Percentiles rank a stretch among this genome's conserved stretches.
These are phyloP conservation scores for Mantis religiosa DNA, from an alignment of 2,888 invertebrate genomes.

Conservation along the genomic window DNA sequence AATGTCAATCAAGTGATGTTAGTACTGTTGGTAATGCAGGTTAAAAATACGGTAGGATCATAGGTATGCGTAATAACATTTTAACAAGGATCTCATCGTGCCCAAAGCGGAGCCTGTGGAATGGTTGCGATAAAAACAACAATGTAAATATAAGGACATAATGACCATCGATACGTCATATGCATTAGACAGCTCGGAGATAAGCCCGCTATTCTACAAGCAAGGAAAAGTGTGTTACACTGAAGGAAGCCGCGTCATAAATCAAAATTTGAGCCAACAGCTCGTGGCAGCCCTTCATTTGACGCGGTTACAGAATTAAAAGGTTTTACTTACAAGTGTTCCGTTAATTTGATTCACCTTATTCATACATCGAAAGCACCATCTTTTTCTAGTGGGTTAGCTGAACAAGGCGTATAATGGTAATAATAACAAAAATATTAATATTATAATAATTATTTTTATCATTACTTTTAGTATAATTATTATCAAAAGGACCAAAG, in stretches of 20 bases:
- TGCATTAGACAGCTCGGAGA: conserved; percentile 4
- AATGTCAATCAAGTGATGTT: too few relatives aligned
- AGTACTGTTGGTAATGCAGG: neutral
- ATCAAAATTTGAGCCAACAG: conserved; percentile 7
- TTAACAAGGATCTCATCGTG: neutral
- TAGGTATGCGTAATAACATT: neutral
- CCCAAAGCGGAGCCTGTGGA: neutral
- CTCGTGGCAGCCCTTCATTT: neutral
- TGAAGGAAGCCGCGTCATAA: neutral
- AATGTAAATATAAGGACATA: conserved; percentile 12
- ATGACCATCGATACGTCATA: conserved; percentile 16
- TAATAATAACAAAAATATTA: too few relatives aligned
- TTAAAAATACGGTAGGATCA: neutral
- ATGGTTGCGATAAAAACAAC: conserved; percentile 5
- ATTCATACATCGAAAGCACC: neutral
- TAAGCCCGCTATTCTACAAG: neutral
- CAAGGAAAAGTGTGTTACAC: neutral
- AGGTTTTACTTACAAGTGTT: neutral
- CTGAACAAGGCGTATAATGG: neutral
- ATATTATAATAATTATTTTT: too few relatives aligned
- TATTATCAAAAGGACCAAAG: too few relatives aligned
- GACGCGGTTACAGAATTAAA: neutral
- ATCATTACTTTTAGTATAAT: too few relatives aligned
- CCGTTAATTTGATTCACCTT: neutral
- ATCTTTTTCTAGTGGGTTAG: neutral